phyloP scores from a whole-genome alignment of 2,888 invertebrate species.

The Didymodactylos carnosus region DNA sequence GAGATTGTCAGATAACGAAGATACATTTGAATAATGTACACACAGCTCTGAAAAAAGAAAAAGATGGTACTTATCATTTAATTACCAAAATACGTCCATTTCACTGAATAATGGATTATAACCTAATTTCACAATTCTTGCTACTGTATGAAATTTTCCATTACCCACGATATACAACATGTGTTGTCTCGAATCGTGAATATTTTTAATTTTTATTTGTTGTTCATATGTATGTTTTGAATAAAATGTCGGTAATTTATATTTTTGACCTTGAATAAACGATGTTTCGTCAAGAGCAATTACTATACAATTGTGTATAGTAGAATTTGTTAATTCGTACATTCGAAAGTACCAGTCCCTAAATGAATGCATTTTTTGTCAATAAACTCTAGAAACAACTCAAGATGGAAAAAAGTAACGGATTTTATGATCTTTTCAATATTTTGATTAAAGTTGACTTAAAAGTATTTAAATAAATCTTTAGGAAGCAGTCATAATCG shows the following conservation, averaged over 20 bases:
- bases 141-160: neutral
- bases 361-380: too few relatives aligned
- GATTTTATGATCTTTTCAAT: too few relatives aligned
- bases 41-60: neutral
- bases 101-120: neutral
- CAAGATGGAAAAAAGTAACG: too few relatives aligned
- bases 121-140: neutral
- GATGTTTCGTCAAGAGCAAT: neutral
- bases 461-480: too few relatives aligned
- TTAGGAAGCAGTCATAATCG: too few relatives aligned
- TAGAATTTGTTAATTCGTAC: neutral
- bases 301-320: neutral
- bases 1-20: neutral
- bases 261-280: neutral
- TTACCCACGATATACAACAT: neutral
- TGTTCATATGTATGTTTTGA: neutral
- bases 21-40: neutral
- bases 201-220: neutral
- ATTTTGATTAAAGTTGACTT: too few relatives aligned
- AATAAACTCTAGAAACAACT: too few relatives aligned
- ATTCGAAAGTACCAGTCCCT: neutral
- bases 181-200: neutral
- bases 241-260: neutral
- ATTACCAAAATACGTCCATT: neutral
- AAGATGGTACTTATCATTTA: neutral